Base-by-base conservation (phyloP, 2,888 invertebrate genomes). In the Strigamia maritima region DNA sequence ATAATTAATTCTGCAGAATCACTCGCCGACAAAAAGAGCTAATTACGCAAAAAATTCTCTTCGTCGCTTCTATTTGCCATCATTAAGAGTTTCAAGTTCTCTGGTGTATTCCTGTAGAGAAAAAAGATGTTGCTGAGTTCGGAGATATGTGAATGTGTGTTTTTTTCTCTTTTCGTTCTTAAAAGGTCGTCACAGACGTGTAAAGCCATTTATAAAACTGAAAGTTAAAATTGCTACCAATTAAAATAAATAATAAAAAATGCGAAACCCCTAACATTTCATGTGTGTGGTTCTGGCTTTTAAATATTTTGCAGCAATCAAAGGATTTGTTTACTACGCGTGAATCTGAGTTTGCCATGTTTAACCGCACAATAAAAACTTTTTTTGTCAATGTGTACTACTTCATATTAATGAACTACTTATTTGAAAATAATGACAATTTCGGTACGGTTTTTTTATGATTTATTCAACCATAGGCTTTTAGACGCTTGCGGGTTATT, bases 1-100 rank as follows among this genome's bases (percentile, higher is more conserved):
- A 70, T 70, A 70, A 70, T 70, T 70, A 70, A 70, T 70, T 70
- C n/a, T 70, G 28, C 26, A 70, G 70, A 70, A 70, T 70, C 70
- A 26, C 70, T 70, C 70, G 70, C 70, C 26, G 70, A 70, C 70
- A 28, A 28, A 70, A 70, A 70, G 24, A 70, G 70, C 70, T 70
- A 70, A 70, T 70, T 70, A 70, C 70, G 16, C 28, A 70, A 70
- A 70, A 70, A 70, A 70, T 70, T 28, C 26, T 70, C 70, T n/a
- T 70, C 28, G 26, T 70, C 70, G 70, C 70, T 70, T 28, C 28
- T 70, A 70, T 70, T 70, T 70, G 26, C 70, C 70, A 70, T 70
- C 70, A 70, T 70, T 70, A 70, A 70, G 70, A 28, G 70, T 70
- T 70, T 70, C 4, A 70, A 12, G 24, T 70, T 70, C 70, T 70